phyloP scores from a whole-genome alignment of 2,113 vertebrate genomes.

The Rhodinocichla rosea region DNA sequence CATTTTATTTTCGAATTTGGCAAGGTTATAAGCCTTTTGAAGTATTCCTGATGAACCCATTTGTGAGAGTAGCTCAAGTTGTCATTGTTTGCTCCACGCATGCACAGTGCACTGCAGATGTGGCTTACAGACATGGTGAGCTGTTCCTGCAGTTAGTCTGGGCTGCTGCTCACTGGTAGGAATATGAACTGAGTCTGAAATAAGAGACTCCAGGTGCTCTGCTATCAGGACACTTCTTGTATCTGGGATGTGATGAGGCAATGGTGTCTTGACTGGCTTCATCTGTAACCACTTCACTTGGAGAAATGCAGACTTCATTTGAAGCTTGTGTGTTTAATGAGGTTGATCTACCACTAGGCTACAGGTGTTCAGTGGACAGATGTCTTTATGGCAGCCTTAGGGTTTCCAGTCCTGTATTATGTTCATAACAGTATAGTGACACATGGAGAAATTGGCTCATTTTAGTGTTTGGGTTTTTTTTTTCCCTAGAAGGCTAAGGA shows the following conservation, averaged over 20 bases:
- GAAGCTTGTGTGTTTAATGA: not conserved
- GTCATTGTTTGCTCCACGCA: fast-evolving
- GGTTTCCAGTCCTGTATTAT: not conserved
- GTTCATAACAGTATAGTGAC: not conserved
- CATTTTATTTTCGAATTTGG: not conserved
- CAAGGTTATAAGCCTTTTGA: not conserved
- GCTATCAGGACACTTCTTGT: not conserved
- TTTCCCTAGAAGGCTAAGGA: not conserved
- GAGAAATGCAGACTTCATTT: not conserved
- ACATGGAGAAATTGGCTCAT: not conserved
- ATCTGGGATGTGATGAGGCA: not conserved
- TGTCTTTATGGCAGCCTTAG: not conserved
- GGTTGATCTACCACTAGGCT: not conserved
- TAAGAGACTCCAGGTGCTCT: not conserved
- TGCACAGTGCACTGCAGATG: not conserved
- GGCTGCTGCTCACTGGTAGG: not conserved
- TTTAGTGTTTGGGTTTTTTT: not conserved
- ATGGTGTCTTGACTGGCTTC: not conserved
- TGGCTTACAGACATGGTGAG: not conserved
- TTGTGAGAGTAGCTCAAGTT: not conserved
- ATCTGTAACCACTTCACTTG: not conserved
- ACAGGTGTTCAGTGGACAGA: not conserved
- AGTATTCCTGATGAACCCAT: not conserved
- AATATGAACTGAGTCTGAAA: not conserved
- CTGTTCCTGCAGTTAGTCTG: not conserved